phyloP scores from a whole-genome alignment of 1,140 invertebrate genomes.

The Panagrolaimus sp. region DNA sequence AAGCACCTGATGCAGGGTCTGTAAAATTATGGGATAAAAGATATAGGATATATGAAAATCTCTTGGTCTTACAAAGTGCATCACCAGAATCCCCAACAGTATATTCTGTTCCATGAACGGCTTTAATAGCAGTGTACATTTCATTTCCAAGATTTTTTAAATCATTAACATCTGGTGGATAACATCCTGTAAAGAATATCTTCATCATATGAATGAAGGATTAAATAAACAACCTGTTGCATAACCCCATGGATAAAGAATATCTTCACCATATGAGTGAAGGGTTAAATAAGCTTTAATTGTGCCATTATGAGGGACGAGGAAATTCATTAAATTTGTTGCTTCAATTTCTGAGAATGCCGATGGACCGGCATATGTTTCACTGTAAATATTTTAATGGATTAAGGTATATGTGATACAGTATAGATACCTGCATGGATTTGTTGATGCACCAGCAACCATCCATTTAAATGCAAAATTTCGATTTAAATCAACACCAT shows the following conservation, averaged over 20 bases:
- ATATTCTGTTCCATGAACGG: slow-evolving; percentile 34
- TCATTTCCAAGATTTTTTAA: slow-evolving; percentile 50
- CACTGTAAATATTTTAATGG: slow-evolving; percentile 24
- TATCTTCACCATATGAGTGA: slow-evolving; percentile 57
- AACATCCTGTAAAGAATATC: slow-evolving; percentile 56
- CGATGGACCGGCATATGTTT: slow-evolving; percentile 39
- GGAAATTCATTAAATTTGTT: slow-evolving; percentile 25
- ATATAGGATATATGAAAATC: not conserved
- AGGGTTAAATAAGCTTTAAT: slow-evolving; percentile 48
- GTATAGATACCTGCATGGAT: slow-evolving; percentile 31
- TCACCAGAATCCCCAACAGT: slow-evolving; percentile 36
- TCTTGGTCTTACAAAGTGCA: slow-evolving; percentile 35
- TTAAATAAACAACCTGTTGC: slow-evolving; percentile 56
- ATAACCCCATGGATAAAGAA: slow-evolving; percentile 53
- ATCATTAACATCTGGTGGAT: slow-evolving; percentile 56
- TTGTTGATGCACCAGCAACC: slow-evolving; percentile 34
- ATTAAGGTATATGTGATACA: not conserved
- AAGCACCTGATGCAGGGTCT: slow-evolving; percentile 49
- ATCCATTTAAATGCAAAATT: slow-evolving; percentile 60
- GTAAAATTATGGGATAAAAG: slow-evolving; percentile 19
- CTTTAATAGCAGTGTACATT: slow-evolving; percentile 36
- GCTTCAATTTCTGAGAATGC: slow-evolving; percentile 45
- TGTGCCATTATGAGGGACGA: slow-evolving; percentile 25
- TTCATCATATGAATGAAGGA: slow-evolving; percentile 56
- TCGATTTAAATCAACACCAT: slow-evolving; percentile 60